Base-by-base conservation (phyloP, 2,888 invertebrate species). In the Ganaspis brasiliensis region DNA sequence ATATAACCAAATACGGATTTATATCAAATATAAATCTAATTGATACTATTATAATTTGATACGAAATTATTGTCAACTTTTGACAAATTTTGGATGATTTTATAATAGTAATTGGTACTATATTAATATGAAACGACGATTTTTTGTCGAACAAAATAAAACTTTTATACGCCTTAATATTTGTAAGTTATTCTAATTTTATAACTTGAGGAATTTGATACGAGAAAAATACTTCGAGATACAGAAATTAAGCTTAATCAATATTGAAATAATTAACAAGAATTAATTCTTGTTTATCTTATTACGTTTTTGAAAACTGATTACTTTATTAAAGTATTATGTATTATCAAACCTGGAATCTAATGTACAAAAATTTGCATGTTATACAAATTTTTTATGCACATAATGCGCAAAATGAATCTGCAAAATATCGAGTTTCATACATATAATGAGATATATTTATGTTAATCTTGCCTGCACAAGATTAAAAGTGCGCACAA, bases 401-500 rank as follows among this genome's bases (percentile, higher is more conserved):
- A 67, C 21, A 24, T 67, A n/a, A 45, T 67, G 35, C n/a, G 9
- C 19, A 26, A 59, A 10, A 35, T 35, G 2, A 59, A 35, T 9
- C 9, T 55, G 59, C 31, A 59, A 16, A 59, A 35, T 59, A 59
- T 67, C 26, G n/a, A 67, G 10, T 67, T 67, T 5, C 45, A 24
- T n/a, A 45, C n/a, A 24, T 67, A 16, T 67, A 67, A 40, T 67
- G 10, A n/a, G 19, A 45, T 10, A 2, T 37, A 19, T 63, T 40
- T 63, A n/a, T 67, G 45, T 67, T 40, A 26, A 49, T 26, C 40
- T 45, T 67, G 45, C 45, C 45, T n/a, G 45, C n/a, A 24, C 21
- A 56, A 67, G 40, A 67, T 67, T 67, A 24, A 26, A 26, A 67
- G n/a, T 45, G n/a, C 67, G 67, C 67, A 67, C 45, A 49, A 67